Evolutionary conservation across 2,113 vertebrate species (phyloP).

Genomic region (Tachysurus fulvidraco): DNA sequence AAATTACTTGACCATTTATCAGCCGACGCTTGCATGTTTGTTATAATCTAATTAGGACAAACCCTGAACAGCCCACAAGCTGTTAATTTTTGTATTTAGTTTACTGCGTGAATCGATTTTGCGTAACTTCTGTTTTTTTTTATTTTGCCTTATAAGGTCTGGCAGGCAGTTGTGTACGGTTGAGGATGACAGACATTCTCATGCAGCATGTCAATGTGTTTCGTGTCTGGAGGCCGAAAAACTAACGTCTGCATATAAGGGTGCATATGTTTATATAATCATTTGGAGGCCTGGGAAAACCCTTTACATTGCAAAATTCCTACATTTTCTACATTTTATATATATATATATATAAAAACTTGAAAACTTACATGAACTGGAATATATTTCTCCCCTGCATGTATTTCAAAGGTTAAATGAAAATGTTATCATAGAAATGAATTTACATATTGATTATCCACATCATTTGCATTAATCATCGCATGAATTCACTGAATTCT

Average conservation of each 20-base stretch:
- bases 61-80: not conserved
- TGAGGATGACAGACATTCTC: constrained; percentile 36
- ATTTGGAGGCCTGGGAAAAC: not conserved
- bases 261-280: not conserved
- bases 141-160: constrained; percentile 49
- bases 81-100: not conserved
- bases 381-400: not conserved
- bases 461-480: not conserved
- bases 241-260: not conserved
- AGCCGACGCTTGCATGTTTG: constrained; percentile 16
- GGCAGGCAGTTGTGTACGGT: constrained; percentile 41
- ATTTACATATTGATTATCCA: not conserved
- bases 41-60: constrained; percentile 17
- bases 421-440: not conserved
- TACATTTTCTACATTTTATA: not conserved
- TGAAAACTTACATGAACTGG: not conserved
- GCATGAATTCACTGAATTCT: not conserved
- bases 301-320: not conserved
- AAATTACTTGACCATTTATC: constrained; percentile 2
- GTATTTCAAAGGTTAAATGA: not conserved
- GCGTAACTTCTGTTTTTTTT: not conserved
- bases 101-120: constrained; percentile 16
- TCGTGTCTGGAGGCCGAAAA: not conserved
- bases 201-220: constrained; percentile 24
- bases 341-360: not conserved